These are phyloP conservation scores for Stratiolaelaps scimitus DNA, from an alignment of 1,140 invertebrate genomes.

Conservation along the genomic window DNA sequence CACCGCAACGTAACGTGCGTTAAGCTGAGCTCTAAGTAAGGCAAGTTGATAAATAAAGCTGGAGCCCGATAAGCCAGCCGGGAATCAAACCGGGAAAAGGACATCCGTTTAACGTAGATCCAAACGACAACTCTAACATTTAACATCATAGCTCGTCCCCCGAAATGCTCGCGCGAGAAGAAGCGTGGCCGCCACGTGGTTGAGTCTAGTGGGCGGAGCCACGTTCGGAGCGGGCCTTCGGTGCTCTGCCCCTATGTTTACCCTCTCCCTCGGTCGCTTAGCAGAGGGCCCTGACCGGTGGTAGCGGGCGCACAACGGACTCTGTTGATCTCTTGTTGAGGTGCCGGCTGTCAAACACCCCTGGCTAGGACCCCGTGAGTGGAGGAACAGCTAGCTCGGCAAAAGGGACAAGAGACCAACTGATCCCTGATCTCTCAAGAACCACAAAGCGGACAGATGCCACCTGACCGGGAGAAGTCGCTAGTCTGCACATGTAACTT, in stretches of 20 bases:
- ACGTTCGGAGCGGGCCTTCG: background rate
- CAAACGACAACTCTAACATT: too few relatives aligned
- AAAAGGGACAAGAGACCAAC: background rate
- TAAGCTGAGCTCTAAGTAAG: too few relatives aligned
- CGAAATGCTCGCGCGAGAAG: background rate
- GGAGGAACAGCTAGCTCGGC: background rate
- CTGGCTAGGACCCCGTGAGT: background rate
- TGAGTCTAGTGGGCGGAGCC: background rate
- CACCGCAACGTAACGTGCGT: too few relatives aligned
- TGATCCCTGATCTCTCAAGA: background rate
- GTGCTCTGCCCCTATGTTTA: background rate
- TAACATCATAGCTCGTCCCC: background rate
- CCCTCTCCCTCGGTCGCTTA: background rate
- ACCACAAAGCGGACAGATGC: too few relatives aligned
- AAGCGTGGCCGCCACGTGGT: background rate
- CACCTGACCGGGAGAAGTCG: background rate
- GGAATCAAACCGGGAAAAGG: too few relatives aligned
- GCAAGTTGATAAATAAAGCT: too few relatives aligned
- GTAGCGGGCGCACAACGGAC: background rate
- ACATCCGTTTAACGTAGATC: too few relatives aligned
- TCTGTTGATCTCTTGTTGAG: conserved; percentile 28
- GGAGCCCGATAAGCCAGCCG: too few relatives aligned
- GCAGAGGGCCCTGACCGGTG: background rate
- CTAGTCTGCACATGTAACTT: too few relatives aligned
- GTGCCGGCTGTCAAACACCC: background rate